Percentiles rank a stretch among this genome's conserved stretches.
These are phyloP conservation scores for Carettochelys insculpta DNA, from an alignment of 2,113 vertebrate genomes.

Conservation along the genomic window DNA sequence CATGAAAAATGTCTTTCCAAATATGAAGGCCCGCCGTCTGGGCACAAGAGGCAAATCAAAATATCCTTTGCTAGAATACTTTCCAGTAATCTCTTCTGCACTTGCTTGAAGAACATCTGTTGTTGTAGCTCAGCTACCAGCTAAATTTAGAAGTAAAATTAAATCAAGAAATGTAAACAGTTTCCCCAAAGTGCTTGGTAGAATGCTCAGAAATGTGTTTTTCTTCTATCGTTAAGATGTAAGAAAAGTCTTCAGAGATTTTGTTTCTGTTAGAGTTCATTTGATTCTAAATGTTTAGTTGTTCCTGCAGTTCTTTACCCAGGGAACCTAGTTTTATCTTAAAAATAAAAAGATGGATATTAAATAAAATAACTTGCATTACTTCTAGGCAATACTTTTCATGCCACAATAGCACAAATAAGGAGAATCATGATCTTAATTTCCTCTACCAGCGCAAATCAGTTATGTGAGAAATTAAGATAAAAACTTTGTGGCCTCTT, in stretches of 20 bases:
- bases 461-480: not conserved
- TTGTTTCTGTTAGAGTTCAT: not conserved
- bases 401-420: not conserved
- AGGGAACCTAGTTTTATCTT: not conserved
- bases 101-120: constrained; percentile 79
- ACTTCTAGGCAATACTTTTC: not conserved
- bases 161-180: constrained; percentile 73
- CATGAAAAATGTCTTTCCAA: constrained; percentile 99
- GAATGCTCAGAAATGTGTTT: constrained; percentile 56
- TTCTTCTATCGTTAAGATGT: constrained; percentile 68
- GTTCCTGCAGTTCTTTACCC: not conserved
- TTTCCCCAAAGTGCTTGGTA: constrained; percentile 51
- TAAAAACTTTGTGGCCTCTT: not conserved
- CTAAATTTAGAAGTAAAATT: constrained; percentile 84
- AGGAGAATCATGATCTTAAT: not conserved
- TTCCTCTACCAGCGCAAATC: not conserved
- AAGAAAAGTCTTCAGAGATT: constrained; percentile 29
- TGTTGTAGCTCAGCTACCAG: constrained; percentile 75
- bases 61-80: constrained; percentile 92
- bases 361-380: not conserved
- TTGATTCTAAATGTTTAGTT: not conserved
- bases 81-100: constrained; percentile 61
- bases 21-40: constrained; percentile 98
- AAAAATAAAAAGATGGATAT: not conserved
- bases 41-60: constrained; percentile 99